Evolutionary conservation across 53 echinoderm and acorn worm species (phyloP).

Genomic region (Holothuria scabra): DNA sequence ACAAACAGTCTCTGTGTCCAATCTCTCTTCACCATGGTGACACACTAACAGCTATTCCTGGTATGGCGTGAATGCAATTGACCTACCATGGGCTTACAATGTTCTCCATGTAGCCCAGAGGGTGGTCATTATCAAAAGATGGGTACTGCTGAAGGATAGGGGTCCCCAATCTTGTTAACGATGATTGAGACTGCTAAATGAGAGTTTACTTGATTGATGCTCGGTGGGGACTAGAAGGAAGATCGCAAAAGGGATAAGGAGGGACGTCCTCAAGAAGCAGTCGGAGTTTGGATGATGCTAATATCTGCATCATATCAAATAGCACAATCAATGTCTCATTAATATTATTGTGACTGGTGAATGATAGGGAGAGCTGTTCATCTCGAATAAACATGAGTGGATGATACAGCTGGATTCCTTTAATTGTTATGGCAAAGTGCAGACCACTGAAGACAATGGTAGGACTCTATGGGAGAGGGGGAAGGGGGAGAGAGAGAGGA

Average conservation of each 20-base stretch:
- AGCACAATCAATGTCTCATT: background rate
- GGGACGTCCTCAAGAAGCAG: background rate
- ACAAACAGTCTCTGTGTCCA: conserved; percentile 25
- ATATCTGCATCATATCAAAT: conserved; percentile 30
- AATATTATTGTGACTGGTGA: too few species aligned
- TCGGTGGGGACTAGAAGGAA: too few species aligned
- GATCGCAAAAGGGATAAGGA: too few species aligned
- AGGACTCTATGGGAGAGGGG: too few species aligned
- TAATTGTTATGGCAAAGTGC: too few species aligned
- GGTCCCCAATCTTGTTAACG: conserved; percentile 20
- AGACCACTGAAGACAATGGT: too few species aligned
- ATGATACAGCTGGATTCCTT: too few species aligned
- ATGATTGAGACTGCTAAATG: conserved; percentile 17
- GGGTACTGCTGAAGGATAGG: conserved; percentile 3
- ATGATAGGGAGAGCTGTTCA: too few species aligned
- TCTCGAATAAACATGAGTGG: too few species aligned
- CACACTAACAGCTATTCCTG: conserved; percentile 22
- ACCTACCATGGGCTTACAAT: conserved; percentile 7
- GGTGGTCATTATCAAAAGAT: conserved; percentile 33
- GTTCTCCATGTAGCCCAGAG: background rate
- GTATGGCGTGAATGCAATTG: conserved; percentile 44
- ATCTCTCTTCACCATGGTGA: conserved; percentile 30
- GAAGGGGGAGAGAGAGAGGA: too few species aligned
- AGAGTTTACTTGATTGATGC: background rate
- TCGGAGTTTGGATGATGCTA: background rate